Conservation (phyloP, 1,140 invertebrate genomes). For the Arion vulgaris region DNA sequence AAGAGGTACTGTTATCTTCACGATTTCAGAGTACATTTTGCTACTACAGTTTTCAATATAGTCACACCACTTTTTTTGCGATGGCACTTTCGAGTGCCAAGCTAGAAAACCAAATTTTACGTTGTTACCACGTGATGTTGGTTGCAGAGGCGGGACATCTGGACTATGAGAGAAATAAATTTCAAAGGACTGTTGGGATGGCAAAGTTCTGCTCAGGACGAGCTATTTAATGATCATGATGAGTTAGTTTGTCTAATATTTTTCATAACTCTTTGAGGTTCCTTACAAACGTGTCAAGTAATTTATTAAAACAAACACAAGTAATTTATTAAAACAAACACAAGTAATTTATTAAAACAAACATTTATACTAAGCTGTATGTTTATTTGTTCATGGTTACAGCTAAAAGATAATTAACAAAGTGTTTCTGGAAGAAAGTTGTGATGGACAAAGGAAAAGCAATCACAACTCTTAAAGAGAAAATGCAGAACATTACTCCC, state of each 20-base stretch:
- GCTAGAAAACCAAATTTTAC: too few relatives aligned
- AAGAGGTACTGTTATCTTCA: too few relatives aligned
- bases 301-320: not conserved
- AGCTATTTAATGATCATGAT: not conserved
- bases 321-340: not conserved
- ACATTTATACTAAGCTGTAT: not conserved
- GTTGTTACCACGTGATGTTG: too few relatives aligned
- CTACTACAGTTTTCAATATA: too few relatives aligned
- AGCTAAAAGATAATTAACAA: not conserved
- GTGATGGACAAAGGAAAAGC: conserved; percentile 47
- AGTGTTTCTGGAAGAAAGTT: not conserved
- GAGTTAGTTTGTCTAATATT: not conserved
- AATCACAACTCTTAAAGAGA: conserved; percentile 47
- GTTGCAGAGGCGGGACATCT: too few relatives aligned
- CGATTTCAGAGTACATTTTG: too few relatives aligned
- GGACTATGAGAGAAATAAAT: too few relatives aligned
- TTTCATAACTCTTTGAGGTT: not conserved
- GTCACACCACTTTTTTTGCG: too few relatives aligned
- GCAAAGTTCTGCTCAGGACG: too few relatives aligned
- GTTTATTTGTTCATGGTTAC: not conserved
- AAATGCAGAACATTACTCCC: conserved; percentile 44
- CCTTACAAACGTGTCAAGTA: not conserved
- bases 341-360: too few relatives aligned
- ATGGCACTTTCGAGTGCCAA: too few relatives aligned
- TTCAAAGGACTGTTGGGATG: too few relatives aligned